phyloP scores from a whole-genome alignment of 2,113 vertebrate species.

The Athene noctua region DNA sequence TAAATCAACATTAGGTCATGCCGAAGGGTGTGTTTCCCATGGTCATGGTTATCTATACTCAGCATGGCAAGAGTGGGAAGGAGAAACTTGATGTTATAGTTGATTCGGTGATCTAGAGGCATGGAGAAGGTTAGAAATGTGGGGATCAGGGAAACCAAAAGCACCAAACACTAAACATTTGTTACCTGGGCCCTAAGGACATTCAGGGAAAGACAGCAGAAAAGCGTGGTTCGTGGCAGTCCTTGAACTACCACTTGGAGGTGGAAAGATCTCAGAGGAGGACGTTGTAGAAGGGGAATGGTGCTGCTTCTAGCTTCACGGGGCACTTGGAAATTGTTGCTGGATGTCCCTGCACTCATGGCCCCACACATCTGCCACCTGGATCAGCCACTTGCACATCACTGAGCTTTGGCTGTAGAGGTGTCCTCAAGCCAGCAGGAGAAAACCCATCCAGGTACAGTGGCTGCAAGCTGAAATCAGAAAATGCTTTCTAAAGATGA shows the following conservation, averaged over 20 bases:
- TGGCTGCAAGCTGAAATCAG: neutral
- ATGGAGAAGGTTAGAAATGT: neutral
- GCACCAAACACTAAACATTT: neutral
- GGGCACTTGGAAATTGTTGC: neutral
- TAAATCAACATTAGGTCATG: neutral
- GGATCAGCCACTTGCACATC: neutral
- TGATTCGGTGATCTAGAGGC: neutral
- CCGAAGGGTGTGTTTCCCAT: neutral
- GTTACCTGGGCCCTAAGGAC: neutral
- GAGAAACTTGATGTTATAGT: neutral
- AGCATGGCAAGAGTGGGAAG: neutral
- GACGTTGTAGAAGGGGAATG: rapidly evolving
- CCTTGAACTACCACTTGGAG: neutral
- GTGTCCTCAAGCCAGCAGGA: neutral
- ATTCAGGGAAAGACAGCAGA: neutral
- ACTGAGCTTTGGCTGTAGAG: neutral
- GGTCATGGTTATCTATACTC: neutral
- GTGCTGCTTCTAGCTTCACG: neutral
- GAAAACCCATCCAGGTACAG: neutral
- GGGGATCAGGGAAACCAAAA: neutral
- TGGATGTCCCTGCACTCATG: neutral
- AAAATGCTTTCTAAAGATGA: neutral
- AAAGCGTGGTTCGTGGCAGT: rapidly evolving
- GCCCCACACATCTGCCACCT: rapidly evolving
- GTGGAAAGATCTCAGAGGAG: neutral